Conservation (phyloP, 2,797 vertebrate species). For the Cottoperca gobio region DNA sequence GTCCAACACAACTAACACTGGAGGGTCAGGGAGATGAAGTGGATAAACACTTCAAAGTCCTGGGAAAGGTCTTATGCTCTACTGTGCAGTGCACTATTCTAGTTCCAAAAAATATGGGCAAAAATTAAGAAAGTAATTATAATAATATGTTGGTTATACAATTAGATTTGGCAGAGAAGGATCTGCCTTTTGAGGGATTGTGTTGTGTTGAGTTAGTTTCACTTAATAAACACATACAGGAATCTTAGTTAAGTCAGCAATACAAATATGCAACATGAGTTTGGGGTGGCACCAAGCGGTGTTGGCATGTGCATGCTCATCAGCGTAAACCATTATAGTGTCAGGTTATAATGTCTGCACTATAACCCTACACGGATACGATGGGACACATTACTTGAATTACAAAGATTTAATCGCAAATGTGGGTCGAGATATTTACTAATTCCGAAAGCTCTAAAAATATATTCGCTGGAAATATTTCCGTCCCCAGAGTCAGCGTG, state of each 20-base stretch:
- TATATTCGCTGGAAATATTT: neutral
- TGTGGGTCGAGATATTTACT: neutral
- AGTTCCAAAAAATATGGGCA: neutral
- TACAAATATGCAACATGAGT: neutral
- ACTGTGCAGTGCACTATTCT: neutral
- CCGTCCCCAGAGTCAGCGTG: slow-evolving; percentile 1
- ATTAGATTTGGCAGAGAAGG: neutral
- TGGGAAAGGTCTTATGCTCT: slow-evolving; percentile 2
- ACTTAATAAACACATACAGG: neutral
- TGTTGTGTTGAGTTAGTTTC: neutral
- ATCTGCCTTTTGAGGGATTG: neutral
- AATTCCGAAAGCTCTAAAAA: slow-evolving; percentile 5
- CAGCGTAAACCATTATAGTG: neutral
- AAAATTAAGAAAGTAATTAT: neutral
- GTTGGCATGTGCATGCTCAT: neutral
- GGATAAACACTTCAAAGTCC: slow-evolving; percentile 11
- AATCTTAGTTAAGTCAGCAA: neutral
- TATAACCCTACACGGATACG: neutral
- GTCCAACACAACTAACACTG: slow-evolving; percentile 11
- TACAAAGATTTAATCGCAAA: neutral
- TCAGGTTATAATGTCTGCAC: neutral
- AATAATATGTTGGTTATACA: neutral
- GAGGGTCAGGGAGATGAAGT: slow-evolving; percentile 14
- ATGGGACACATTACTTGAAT: neutral
- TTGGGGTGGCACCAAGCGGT: neutral